Evolutionary conservation across 2,888 invertebrate genomes (phyloP).

Genomic region (Reticulitermes lucifugus): DNA sequence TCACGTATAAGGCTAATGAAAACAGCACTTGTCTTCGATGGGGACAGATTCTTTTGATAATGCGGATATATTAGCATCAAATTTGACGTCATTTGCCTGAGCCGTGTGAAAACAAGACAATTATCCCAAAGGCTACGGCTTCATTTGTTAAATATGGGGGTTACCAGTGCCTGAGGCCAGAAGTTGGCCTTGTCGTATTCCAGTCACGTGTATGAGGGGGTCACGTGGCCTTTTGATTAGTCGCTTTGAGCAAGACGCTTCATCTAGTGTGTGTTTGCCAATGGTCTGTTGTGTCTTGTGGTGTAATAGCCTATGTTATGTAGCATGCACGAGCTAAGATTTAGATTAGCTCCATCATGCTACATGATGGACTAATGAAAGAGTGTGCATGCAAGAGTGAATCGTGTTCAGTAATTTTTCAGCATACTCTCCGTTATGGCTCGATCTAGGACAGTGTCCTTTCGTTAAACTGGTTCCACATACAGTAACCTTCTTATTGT

Average conservation of each 20-base stretch:
- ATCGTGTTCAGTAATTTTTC: not conserved
- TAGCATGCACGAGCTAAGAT: conserved; percentile 15
- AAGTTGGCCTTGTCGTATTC: not conserved
- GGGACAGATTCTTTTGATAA: too few species aligned
- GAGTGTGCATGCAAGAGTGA: not conserved
- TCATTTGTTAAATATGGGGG: too few species aligned
- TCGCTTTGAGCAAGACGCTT: not conserved
- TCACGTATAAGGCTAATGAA: too few species aligned
- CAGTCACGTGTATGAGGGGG: not conserved
- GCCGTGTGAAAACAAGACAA: too few species aligned
- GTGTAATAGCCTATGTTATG: not conserved
- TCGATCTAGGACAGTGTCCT: too few species aligned
- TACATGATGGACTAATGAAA: conserved; percentile 5
- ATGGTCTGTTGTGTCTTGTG: not conserved
- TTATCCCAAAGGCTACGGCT: too few species aligned
- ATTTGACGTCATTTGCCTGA: too few species aligned
- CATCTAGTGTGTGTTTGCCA: too few species aligned
- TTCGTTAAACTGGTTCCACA: too few species aligned
- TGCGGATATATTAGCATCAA: too few species aligned
- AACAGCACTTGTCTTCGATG: too few species aligned
- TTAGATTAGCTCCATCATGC: not conserved
- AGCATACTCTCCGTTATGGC: not conserved
- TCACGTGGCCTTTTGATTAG: conserved; percentile 19
- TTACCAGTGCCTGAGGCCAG: not conserved
- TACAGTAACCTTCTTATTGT: too few species aligned